These are phyloP conservation scores for Drosophila grimshawi DNA, from an alignment of 1,140 invertebrate genomes.

Conservation along the genomic window DNA sequence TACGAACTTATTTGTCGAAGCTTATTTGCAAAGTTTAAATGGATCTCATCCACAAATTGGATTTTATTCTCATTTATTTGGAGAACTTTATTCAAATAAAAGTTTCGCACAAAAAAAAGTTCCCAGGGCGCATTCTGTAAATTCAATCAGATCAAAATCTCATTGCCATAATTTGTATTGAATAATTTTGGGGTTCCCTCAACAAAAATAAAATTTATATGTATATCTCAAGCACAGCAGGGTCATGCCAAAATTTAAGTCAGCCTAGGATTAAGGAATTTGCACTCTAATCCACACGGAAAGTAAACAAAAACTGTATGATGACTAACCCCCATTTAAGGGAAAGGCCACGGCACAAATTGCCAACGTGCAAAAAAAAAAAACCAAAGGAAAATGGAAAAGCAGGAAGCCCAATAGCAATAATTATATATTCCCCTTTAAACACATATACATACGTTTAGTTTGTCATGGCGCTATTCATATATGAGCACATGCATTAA, in stretches of 20 bases:
- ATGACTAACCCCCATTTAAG: constrained; percentile 37
- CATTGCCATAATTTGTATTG: constrained; percentile 16
- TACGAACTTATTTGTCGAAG: no score
- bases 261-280: constrained; percentile 52
- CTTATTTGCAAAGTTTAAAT: constrained; percentile 2
- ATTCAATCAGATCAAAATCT: constrained; percentile 12
- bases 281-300: constrained; percentile 39
- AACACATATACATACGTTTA: background rate
- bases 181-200: background rate
- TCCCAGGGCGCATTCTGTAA: background rate
- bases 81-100: background rate
- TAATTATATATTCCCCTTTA: constrained; percentile 55
- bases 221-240: background rate
- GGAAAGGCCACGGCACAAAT: constrained; percentile 21
- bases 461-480: constrained; percentile 58
- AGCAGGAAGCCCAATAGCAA: constrained; percentile 16
- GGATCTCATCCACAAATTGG: background rate
- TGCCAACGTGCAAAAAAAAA: constrained; percentile 16
- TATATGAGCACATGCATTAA: constrained; percentile 62
- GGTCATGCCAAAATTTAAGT: constrained; percentile 37
- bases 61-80: constrained; percentile 1
- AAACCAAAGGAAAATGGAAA: background rate
- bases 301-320: constrained; percentile 36
- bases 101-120: background rate
- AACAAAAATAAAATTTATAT: background rate